These are phyloP conservation scores for Cryptocephalus primarius DNA, from an alignment of 2,888 invertebrate species.

Conservation along the genomic window DNA sequence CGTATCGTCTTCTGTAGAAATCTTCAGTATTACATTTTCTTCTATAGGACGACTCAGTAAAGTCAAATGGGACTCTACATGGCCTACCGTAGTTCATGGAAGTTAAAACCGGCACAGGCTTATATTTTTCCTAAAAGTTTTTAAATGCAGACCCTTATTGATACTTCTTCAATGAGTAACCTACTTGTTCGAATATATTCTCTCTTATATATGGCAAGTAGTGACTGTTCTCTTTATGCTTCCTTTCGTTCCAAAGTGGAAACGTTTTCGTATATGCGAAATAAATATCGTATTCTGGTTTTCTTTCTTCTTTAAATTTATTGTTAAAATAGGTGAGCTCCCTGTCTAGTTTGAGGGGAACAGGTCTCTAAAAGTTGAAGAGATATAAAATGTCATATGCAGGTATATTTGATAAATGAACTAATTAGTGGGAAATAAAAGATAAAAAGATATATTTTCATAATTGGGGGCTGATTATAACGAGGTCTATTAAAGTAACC, in stretches of 20 bases:
- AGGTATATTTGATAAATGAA: too few species aligned
- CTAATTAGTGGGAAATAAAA: too few species aligned
- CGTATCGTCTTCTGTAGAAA: slow-evolving; percentile 23
- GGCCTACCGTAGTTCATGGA: slow-evolving; percentile 32
- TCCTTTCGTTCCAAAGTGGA: slow-evolving; percentile 32
- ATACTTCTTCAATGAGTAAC: not conserved
- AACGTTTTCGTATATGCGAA: slow-evolving; percentile 30
- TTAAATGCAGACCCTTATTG: not conserved
- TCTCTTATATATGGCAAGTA: slow-evolving; percentile 28
- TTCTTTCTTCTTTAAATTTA: slow-evolving; percentile 10
- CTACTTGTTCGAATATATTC: slow-evolving; percentile 33
- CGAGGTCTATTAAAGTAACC: too few species aligned
- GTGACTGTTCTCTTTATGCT: slow-evolving; percentile 28
- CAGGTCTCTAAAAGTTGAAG: slow-evolving; percentile 15
- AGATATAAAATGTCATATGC: too few species aligned
- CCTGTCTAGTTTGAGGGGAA: slow-evolving; percentile 17
- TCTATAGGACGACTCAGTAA: slow-evolving; percentile 18
- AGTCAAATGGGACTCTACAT: slow-evolving; percentile 24
- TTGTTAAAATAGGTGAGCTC: slow-evolving; percentile 34
- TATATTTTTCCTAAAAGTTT: slow-evolving; percentile 27
- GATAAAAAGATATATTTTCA: too few species aligned
- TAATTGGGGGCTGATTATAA: too few species aligned
- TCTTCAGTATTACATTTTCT: slow-evolving; percentile 23
- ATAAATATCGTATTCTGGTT: slow-evolving; percentile 31
- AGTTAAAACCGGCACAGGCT: slow-evolving; percentile 31